Percentiles rank a stretch among this genome's conserved stretches.
These are phyloP conservation scores for Psilanteris sp. DNA, from an alignment of 1,140 invertebrate genomes.

Conservation along the genomic window DNA sequence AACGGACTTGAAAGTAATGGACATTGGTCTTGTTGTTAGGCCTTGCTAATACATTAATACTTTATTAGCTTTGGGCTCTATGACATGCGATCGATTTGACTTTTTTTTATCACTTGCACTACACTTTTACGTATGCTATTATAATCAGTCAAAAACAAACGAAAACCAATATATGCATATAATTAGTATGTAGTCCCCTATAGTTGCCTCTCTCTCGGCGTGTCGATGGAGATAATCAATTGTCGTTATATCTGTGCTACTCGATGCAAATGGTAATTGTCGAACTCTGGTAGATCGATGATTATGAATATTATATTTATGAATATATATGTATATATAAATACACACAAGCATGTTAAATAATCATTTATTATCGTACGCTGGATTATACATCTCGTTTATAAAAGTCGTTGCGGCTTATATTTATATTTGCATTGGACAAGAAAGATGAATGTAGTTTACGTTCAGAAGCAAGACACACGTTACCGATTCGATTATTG, in stretches of 20 bases:
- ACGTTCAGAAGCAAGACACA: background rate
- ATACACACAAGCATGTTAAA: conserved; percentile 36
- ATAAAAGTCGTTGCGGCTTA: conserved; percentile 10
- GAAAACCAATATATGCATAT: conserved; percentile 52
- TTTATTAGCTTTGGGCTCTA: conserved; percentile 29
- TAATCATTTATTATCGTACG: conserved; percentile 22
- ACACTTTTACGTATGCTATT: conserved; percentile 54
- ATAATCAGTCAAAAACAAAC: conserved; percentile 16
- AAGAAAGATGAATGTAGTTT: background rate
- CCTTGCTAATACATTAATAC: conserved; percentile 1
- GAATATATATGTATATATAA: conserved; percentile 48
- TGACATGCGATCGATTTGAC: conserved; percentile 36
- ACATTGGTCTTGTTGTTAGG: conserved; percentile 34
- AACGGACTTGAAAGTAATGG: background rate
- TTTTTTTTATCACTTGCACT: conserved; percentile 51
- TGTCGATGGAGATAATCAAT: conserved; percentile 54
- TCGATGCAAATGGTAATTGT: conserved; percentile 61
- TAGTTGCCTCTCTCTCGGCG: conserved; percentile 65
- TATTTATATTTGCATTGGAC: conserved; percentile 10
- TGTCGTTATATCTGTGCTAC: conserved; percentile 60
- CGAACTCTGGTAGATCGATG: conserved; percentile 60
- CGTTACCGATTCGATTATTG: conserved; percentile 11
- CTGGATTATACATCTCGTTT: conserved; percentile 21
- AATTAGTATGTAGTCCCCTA: conserved; percentile 66
- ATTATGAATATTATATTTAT: conserved; percentile 60